These are phyloP conservation scores for Rhabdomys dilectus DNA, from an alignment of 2,113 vertebrate genomes.

Conservation along the genomic window DNA sequence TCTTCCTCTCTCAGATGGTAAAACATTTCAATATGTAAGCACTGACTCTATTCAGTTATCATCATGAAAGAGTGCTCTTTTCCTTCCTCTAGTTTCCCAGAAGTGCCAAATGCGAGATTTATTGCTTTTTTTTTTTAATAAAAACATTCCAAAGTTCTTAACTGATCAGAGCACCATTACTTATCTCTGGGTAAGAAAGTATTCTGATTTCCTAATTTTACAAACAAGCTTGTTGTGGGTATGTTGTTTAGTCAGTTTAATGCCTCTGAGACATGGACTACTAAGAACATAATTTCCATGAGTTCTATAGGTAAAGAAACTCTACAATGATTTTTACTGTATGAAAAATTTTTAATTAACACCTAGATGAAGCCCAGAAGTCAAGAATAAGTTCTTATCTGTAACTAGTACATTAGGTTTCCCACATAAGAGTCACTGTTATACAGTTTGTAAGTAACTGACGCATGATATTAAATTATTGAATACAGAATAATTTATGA, in stretches of 20 bases:
- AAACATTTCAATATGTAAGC: constrained; percentile 63
- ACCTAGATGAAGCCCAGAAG: background rate
- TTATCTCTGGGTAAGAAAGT: constrained; percentile 53
- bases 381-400: background rate
- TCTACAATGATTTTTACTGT: background rate
- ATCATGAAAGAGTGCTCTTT: constrained; percentile 45
- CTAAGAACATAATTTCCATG: background rate
- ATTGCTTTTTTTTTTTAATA: constrained; percentile 62
- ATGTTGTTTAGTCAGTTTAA: constrained; percentile 65
- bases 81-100: constrained; percentile 50
- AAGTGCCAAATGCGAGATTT: constrained; percentile 62
- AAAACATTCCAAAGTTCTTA: constrained; percentile 62
- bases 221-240: background rate
- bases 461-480: background rate
- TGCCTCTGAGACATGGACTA: constrained; percentile 3
- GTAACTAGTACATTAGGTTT: background rate
- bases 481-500: background rate
- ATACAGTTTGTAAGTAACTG: background rate
- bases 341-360: background rate
- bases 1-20: constrained; percentile 19
- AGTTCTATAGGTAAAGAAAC: constrained; percentile 51
- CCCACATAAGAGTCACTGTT: background rate
- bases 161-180: constrained; percentile 62
- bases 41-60: constrained; percentile 62
- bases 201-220: constrained; percentile 69